phyloP scores from a whole-genome alignment of 2,113 vertebrate species.

The Dasypus novemcinctus region DNA sequence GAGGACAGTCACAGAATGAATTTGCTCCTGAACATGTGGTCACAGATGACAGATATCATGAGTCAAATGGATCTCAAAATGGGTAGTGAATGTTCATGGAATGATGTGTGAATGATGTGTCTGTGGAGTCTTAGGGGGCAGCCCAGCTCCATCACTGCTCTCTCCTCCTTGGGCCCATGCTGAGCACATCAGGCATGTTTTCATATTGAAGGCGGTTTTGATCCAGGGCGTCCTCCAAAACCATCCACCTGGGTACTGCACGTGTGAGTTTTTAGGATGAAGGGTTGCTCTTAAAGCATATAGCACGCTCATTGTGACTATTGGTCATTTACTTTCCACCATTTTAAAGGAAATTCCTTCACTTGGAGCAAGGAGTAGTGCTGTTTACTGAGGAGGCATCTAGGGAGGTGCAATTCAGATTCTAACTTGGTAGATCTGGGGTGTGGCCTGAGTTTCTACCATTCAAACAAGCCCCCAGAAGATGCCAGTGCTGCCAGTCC shows the following conservation, averaged over 20 bases:
- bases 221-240: neutral
- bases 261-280: neutral
- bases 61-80: neutral
- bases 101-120: neutral
- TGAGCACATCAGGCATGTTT: neutral
- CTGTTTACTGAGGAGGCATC: neutral
- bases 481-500: neutral
- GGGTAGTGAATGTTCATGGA: neutral
- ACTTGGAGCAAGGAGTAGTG: neutral
- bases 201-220: neutral
- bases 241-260: neutral
- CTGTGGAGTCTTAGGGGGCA: neutral
- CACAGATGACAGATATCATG: slow-evolving; percentile 26
- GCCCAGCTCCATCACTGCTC: neutral
- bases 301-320: neutral
- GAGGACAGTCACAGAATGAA: slow-evolving; percentile 14
- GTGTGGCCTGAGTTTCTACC: neutral
- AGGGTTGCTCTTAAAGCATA: slow-evolving; percentile 21
- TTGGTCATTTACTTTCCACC: neutral
- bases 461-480: neutral
- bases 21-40: neutral
- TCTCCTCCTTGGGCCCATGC: neutral
- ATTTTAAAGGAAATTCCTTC: neutral
- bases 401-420: neutral
- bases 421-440: neutral